A percentile compares a stretch with the other conserved stretches of the same genome.
phyloP scores from a whole-genome alignment of 2,113 vertebrate genomes.

The Caloenas nicobarica region DNA sequence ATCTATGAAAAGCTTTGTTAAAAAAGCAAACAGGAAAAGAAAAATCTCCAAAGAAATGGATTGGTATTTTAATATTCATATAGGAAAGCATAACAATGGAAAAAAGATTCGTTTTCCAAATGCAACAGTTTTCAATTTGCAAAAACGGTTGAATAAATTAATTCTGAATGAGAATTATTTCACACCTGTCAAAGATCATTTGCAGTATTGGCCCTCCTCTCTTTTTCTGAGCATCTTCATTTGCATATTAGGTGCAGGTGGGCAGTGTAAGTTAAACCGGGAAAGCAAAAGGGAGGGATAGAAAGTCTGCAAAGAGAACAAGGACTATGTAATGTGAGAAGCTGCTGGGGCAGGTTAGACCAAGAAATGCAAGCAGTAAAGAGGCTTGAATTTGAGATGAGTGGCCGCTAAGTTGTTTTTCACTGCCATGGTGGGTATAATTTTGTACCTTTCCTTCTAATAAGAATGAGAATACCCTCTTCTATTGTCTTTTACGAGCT shows the following conservation, averaged over 20 bases:
- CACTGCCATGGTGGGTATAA: neutral
- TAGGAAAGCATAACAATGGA: neutral
- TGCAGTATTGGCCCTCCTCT: neutral
- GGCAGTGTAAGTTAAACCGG: neutral
- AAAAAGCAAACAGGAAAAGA: neutral
- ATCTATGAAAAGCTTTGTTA: neutral
- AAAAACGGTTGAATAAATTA: neutral
- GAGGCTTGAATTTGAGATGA: neutral
- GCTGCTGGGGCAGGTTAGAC: neutral
- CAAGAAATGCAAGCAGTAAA: neutral
- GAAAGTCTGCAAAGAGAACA: neutral
- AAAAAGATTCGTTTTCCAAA: neutral
- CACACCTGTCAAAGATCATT: neutral
- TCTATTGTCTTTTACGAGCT: neutral
- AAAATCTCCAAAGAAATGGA: neutral
- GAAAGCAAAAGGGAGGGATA: neutral
- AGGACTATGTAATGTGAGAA: neutral
- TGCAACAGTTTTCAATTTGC: neutral
- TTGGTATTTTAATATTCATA: neutral
- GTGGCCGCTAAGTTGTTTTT: neutral
- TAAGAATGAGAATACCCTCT: neutral
- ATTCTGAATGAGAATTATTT: slow-evolving; percentile 3
- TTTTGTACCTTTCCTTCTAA: neutral
- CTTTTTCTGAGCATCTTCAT: neutral
- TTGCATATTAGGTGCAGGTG: neutral